Conservation (phyloP, 2,888 invertebrate genomes). For the Bombyx huttoni region DNA sequence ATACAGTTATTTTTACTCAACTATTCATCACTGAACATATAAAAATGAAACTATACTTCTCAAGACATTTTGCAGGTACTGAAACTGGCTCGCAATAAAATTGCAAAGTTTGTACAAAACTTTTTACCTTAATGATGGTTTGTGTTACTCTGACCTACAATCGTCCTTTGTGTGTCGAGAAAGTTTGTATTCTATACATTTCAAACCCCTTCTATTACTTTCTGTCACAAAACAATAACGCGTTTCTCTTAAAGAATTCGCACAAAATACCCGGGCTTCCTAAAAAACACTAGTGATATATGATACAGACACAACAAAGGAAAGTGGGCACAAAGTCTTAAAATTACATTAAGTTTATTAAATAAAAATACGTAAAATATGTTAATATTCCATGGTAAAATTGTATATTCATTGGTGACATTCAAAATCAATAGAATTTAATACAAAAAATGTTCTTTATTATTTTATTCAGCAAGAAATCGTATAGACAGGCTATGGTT, state of each 20-base stretch:
- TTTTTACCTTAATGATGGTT: constrained; percentile 35
- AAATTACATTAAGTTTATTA: too few relatives aligned
- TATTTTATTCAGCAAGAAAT: too few relatives aligned
- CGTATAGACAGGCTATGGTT: too few relatives aligned
- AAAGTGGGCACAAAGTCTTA: neutral
- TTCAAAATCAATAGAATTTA: too few relatives aligned
- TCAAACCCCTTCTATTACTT: constrained; percentile 47
- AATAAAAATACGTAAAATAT: too few relatives aligned
- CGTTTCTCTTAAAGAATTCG: constrained; percentile 10
- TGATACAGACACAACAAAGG: neutral
- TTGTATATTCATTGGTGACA: too few relatives aligned
- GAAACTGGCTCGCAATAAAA: neutral
- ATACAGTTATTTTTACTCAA: neutral
- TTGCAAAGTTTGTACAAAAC: constrained; percentile 1
- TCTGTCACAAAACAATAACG: constrained; percentile 18
- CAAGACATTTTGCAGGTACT: neutral
- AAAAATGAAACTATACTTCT: neutral
- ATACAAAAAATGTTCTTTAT: too few relatives aligned
- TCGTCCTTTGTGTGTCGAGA: constrained; percentile 42
- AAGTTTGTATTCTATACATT: constrained; percentile 44
- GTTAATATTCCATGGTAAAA: too few relatives aligned
- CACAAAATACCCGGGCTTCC: constrained; percentile 14
- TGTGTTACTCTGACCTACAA: constrained; percentile 30
- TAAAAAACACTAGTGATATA: constrained; percentile 8
- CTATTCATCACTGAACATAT: neutral